Base-by-base conservation (phyloP, 2,888 invertebrate genomes). In the Euspilapteryx auroguttella region DNA sequence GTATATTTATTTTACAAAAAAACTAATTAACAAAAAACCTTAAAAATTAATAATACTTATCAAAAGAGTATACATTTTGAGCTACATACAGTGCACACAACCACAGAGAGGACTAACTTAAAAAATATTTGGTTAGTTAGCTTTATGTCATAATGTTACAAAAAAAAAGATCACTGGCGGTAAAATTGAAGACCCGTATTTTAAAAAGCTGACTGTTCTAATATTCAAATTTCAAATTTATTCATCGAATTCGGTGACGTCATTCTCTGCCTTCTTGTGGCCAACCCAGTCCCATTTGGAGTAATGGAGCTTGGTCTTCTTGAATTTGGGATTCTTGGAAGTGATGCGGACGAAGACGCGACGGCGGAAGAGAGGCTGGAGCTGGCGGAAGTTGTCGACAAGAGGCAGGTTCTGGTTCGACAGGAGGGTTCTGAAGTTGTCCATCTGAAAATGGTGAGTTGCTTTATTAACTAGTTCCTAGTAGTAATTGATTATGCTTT, bases 311-410 rank as follows among this genome's bases (percentile, higher is more conserved):
- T 78, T 76, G 40, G 76, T 76, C 44, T 78, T 77, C 46, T 80
- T 78, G 52, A 80, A 79, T 35, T 78, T 79, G 24, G 77, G 73
- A 25, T 73, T 75, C 45, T 76, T 77, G 3, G 75, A 73, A 2
- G 82, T 76, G 41, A 80, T 79, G 29, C 87, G 73, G 14, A 83
- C 80, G 46, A 85, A 87, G 27, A 87, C 71, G 24, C 84, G 75
- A 24, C 87, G 78, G 21, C 80, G 81, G 37, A 84, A 83, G n/a
- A 86, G 61, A 0, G 82, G 79, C 44, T 87, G 87, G 4, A 85
- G 55, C 37, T 69, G 69, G 33, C 87, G 79, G 56, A 79, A 87
- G 69, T 87, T 87, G 57, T 87, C 85, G 6, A 81, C 85, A 4
- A 87, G 65, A n/a, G 73, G 68, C 13, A 80, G 71, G 44, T 81